Base-by-base conservation (phyloP, 2,797 vertebrate genomes). In the Tauraco hartlaubi region DNA sequence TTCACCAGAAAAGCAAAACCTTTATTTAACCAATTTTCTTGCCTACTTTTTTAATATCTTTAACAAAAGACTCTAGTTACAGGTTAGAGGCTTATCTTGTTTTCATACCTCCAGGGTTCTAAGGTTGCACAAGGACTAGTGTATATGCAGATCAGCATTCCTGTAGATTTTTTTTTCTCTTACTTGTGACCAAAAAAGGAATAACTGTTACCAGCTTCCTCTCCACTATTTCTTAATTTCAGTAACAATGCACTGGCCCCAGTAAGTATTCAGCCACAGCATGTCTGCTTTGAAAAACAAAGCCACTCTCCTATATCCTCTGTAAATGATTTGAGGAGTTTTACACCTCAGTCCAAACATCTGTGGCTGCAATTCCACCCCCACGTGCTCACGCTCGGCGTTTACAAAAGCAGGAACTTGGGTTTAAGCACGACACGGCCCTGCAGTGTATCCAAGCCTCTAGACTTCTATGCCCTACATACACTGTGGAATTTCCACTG, bases 391-490 rank as follows among this genome's bases (percentile, higher is more conserved):
- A 55, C 15, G 6, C 13, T 86, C 59, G 0, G 0, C 9, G 61
- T 73, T 90, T 85, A 82, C 55, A 86, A 76, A 76, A 2, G n/a
- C 52, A 90, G 75, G 69, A 90, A 58, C 83, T 79, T 26, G 74
- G 64, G 59, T 59, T 94, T 56, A 92, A 78, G 86, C 63, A 59
- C 48, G 79, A 63, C 55, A 41, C 1, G 0, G 68, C 64, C 82
- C 56, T 11, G 23, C 61, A 71, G 88, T 16, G 67, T 37, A 46
- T 56, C 67, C 71, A 46, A 88, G 77, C 82, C 90, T 86, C 63
- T 29, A 69, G 96, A 94, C 96, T 93, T 95, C 90, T 79, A 92
- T 95, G 91, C 90, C 93, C 80, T 79, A 96, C 67, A 92, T 94
- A 94, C 88, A 82, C 93, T 31, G 55, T 83, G 96, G 90, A 93